Percentiles rank a stretch among this genome's conserved stretches.
Conservation (phyloP, 2,113 vertebrate genomes). For the Aspiorhynchus laticeps region DNA sequence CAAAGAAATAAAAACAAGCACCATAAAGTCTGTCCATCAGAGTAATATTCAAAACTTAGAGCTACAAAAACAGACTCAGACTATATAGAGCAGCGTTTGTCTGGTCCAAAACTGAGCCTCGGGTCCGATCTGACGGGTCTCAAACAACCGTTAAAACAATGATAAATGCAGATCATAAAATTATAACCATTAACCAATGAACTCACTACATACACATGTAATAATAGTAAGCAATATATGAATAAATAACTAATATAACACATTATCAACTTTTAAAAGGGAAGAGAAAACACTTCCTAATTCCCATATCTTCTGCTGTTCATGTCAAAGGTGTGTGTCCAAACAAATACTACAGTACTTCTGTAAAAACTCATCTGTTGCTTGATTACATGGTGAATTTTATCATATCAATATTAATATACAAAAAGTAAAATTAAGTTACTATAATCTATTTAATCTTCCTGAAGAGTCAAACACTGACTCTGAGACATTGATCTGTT, state of each 20-base stretch:
- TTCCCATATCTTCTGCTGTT: not conserved
- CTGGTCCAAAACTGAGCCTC: not conserved
- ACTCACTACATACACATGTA: not conserved
- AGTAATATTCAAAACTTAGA: not conserved
- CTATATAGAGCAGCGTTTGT: not conserved
- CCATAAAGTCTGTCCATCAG: constrained; percentile 1
- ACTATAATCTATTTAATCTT: not conserved
- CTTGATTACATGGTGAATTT: not conserved
- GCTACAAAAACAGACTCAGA: not conserved
- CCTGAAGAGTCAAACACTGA: not conserved
- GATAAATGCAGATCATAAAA: not conserved
- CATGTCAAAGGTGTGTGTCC: not conserved
- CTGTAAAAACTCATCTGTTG: not conserved
- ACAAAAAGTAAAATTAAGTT: not conserved
- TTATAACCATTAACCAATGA: not conserved
- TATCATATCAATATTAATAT: not conserved
- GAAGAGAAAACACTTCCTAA: not conserved
- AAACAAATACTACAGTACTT: not conserved
- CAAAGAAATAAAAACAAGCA: not conserved
- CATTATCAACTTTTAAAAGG: not conserved
- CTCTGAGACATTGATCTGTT: not conserved
- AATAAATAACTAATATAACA: not conserved
- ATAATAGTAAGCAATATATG: not conserved
- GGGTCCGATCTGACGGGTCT: not conserved
- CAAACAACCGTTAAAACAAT: not conserved